Conservation (phyloP, 2,113 vertebrate genomes). For the Chelonoidis abingdonii region DNA sequence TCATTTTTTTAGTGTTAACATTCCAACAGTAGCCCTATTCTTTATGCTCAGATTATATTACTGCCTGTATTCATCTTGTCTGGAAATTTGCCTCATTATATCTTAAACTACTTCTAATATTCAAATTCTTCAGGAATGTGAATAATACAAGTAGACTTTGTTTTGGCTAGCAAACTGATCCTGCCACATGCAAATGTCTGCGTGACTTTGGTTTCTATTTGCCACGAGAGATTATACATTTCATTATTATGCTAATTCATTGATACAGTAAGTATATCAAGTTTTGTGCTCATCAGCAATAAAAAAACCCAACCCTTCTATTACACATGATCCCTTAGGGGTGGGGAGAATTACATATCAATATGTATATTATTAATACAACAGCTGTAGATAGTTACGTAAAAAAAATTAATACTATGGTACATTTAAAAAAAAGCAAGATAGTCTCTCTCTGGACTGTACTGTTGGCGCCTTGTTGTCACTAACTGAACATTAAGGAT, state of each 20-base stretch:
- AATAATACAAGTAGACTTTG: slow-evolving; percentile 49
- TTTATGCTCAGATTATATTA: slow-evolving; percentile 69
- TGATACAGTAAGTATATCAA: slow-evolving; percentile 37
- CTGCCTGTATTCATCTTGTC: slow-evolving; percentile 81
- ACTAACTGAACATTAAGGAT: not conserved
- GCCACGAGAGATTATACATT: slow-evolving; percentile 38
- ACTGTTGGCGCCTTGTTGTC: not conserved
- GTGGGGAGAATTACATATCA: not conserved
- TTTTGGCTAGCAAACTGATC: slow-evolving; percentile 61
- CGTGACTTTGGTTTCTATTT: slow-evolving; percentile 53
- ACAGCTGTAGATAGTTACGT: not conserved
- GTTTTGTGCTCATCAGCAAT: not conserved
- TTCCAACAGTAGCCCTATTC: slow-evolving; percentile 79
- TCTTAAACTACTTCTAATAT: slow-evolving; percentile 60
- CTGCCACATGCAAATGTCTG: slow-evolving; percentile 1
- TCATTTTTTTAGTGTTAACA: slow-evolving; percentile 52
- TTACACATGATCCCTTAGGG: accelerated
- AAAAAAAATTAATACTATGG: not conserved
- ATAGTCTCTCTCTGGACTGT: not conserved
- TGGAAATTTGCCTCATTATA: slow-evolving; percentile 68
- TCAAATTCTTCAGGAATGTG: slow-evolving; percentile 65
- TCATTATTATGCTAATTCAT: slow-evolving; percentile 52
- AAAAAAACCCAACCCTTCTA: not conserved
- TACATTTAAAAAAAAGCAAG: not conserved
- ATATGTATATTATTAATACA: not conserved